Conservation (phyloP, 1,140 invertebrate genomes). For the Caenorhabditis remanei region DNA sequence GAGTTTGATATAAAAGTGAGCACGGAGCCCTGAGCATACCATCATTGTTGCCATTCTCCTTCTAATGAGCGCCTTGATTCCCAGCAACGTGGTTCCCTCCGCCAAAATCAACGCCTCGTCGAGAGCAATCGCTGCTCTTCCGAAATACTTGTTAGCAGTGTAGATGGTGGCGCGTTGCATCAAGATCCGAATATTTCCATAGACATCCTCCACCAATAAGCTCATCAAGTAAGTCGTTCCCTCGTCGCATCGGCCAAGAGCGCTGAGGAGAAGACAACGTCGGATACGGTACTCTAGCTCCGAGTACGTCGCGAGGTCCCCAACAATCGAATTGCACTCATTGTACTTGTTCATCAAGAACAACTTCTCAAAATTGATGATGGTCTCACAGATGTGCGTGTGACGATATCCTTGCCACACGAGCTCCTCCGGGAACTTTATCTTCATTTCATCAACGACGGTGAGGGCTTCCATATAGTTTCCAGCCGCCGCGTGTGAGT, state of each 20-base stretch:
- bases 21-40: neutral
- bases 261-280: neutral
- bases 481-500: no score
- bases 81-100: neutral
- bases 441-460: no score
- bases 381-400: no score
- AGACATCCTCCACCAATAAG: neutral
- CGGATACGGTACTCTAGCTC: neutral
- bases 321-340: no score
- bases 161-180: neutral
- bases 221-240: neutral
- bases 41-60: neutral
- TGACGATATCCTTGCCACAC: no score
- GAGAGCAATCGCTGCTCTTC: neutral
- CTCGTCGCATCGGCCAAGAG: neutral
- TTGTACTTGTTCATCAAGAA: no score
- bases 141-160: neutral
- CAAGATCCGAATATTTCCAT: neutral
- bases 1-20: no score
- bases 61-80: neutral
- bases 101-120: neutral
- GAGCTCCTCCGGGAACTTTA: no score
- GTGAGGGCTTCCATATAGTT: no score
- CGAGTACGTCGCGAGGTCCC: no score
- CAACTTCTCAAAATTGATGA: no score